Evolutionary conservation across 2,113 vertebrate genomes (phyloP).

Genomic region (Urocitellus parryii): DNA sequence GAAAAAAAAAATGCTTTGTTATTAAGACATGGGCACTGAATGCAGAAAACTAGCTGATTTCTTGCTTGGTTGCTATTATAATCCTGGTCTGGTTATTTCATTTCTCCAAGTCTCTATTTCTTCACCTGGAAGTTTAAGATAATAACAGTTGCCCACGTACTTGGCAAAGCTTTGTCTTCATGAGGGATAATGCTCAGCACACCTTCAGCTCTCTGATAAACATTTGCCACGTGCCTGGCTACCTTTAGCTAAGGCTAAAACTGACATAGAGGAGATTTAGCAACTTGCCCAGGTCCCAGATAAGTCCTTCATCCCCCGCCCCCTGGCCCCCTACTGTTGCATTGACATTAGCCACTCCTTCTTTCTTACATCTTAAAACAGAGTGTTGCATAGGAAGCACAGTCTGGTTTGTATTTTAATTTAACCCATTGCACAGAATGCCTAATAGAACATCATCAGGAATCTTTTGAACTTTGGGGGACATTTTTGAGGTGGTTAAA

Average conservation of each 20-base stretch:
- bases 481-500: neutral
- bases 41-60: neutral
- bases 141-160: neutral
- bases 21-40: neutral
- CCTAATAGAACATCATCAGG: neutral
- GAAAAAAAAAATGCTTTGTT: neutral
- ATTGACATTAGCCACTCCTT: neutral
- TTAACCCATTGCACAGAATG: neutral
- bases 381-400: neutral
- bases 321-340: neutral
- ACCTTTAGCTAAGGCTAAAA: neutral
- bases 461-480: neutral
- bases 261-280: neutral
- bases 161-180: neutral
- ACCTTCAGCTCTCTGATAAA: neutral
- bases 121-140: neutral
- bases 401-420: slow-evolving; percentile 25
- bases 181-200: neutral
- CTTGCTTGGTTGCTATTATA: neutral
- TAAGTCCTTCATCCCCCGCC: neutral
- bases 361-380: neutral
- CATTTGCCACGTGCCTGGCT: neutral
- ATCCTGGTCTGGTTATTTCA: neutral
- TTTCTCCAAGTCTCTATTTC: neutral
- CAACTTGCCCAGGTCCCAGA: neutral